These are phyloP conservation scores for Gasteruption jaculator DNA, from an alignment of 2,888 invertebrate species.

Conservation along the genomic window DNA sequence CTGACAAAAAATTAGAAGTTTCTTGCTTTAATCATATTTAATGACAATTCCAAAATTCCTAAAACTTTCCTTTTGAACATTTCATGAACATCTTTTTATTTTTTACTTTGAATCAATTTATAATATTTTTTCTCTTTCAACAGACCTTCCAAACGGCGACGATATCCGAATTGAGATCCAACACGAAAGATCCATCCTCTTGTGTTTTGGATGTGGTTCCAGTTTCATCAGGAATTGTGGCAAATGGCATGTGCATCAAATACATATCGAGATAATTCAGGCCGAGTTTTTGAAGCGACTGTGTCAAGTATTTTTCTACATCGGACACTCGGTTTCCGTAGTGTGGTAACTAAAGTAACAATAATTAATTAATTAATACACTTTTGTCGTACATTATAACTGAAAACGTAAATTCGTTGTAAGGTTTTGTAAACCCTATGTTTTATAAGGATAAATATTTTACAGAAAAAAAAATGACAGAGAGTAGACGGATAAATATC, in stretches of 20 bases:
- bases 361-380: constrained; percentile 2
- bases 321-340: constrained; percentile 65
- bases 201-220: constrained; percentile 55
- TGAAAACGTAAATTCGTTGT: constrained; percentile 9
- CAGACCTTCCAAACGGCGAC: constrained; percentile 68
- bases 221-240: constrained; percentile 58
- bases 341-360: constrained; percentile 60
- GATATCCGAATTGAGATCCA: constrained; percentile 64
- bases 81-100: not conserved
- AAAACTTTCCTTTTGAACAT: too few species aligned
- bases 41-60: too few species aligned
- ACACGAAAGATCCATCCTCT: constrained; percentile 58
- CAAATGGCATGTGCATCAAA: constrained; percentile 73
- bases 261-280: constrained; percentile 74
- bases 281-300: constrained; percentile 63
- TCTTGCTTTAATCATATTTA: too few species aligned
- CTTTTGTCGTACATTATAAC: constrained; percentile 3
- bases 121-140: too few species aligned
- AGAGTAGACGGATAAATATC: too few species aligned
- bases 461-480: not conserved
- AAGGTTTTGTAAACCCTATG: constrained; percentile 1
- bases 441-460: constrained; percentile 4
- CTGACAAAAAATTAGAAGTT: too few species aligned
- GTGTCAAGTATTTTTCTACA: constrained; percentile 62
- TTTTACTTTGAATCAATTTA: too few species aligned